Percentiles rank a stretch among this genome's conserved stretches.
Evolutionary conservation across 2,113 vertebrate species (phyloP).

Genomic region (Octodon degus): DNA sequence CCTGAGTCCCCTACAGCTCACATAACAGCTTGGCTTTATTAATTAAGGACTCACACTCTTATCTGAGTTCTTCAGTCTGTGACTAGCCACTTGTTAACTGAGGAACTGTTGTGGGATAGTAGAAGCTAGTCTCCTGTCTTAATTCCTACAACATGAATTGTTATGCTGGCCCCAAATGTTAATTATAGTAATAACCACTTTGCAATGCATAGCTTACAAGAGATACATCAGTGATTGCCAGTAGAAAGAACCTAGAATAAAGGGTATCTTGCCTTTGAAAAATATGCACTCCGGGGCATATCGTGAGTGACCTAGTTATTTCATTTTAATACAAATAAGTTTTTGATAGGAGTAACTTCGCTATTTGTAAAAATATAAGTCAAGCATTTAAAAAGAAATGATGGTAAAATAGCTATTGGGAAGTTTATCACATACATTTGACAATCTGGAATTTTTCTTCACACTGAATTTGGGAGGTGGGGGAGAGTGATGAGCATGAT

Average conservation of each 20-base stretch:
- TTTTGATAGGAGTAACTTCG: constrained; percentile 35
- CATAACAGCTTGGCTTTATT: no score
- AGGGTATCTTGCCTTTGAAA: constrained; percentile 32
- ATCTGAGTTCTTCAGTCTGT: not conserved
- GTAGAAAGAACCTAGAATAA: not conserved
- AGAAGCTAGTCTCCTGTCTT: not conserved
- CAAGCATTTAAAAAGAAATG: constrained; percentile 13
- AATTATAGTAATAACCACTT: not conserved
- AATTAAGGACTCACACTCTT: not conserved
- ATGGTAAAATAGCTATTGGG: not conserved
- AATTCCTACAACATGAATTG: not conserved
- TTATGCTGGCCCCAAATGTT: not conserved
- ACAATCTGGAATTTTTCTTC: not conserved
- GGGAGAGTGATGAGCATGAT: not conserved
- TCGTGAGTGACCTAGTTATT: not conserved
- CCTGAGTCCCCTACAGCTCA: no score
- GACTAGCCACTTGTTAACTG: not conserved
- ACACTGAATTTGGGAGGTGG: not conserved
- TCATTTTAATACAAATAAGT: constrained; percentile 15
- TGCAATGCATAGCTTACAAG: not conserved
- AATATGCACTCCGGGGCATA: not conserved
- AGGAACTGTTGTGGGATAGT: not conserved
- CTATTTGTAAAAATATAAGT: constrained; percentile 45
- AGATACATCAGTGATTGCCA: not conserved
- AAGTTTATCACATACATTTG: not conserved